phyloP scores from a whole-genome alignment of 2,113 vertebrate genomes.

The Podiceps cristatus region DNA sequence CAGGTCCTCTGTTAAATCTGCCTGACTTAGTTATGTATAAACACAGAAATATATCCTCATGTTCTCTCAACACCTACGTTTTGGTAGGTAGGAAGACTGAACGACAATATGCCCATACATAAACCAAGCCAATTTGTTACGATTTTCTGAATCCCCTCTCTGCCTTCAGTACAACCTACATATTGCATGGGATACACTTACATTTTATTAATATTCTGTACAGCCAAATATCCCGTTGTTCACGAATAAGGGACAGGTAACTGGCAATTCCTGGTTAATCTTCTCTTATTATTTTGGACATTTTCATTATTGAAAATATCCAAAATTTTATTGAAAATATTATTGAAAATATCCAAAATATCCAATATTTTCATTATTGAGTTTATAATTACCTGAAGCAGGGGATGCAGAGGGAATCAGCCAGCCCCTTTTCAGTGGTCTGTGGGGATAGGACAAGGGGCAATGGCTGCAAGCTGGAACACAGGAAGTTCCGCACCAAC shows the following conservation, averaged over 20 bases:
- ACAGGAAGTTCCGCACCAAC: too few species aligned
- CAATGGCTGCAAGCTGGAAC: too few species aligned
- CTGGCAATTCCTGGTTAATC: neutral
- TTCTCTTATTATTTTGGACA: neutral
- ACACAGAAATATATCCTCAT: neutral
- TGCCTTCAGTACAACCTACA: neutral
- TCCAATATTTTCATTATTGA: too few species aligned
- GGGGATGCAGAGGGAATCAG: too few species aligned
- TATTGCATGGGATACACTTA: neutral
- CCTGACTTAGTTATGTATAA: neutral
- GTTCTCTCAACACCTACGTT: neutral
- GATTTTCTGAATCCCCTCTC: neutral
- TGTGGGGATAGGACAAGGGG: too few species aligned
- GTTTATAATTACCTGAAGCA: too few species aligned
- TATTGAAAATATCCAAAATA: too few species aligned
- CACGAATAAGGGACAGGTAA: neutral
- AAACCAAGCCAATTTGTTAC: rapidly evolving
- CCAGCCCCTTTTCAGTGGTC: too few species aligned
- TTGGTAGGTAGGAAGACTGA: neutral
- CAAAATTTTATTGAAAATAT: too few species aligned
- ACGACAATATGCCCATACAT: neutral
- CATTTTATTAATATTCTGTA: neutral
- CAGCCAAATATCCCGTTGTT: neutral
- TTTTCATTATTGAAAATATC: too few species aligned
- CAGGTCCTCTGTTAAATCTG: neutral